Evolutionary conservation across 2,797 vertebrate genomes (phyloP).

Genomic region (Mormyrus hasselquistii): DNA sequence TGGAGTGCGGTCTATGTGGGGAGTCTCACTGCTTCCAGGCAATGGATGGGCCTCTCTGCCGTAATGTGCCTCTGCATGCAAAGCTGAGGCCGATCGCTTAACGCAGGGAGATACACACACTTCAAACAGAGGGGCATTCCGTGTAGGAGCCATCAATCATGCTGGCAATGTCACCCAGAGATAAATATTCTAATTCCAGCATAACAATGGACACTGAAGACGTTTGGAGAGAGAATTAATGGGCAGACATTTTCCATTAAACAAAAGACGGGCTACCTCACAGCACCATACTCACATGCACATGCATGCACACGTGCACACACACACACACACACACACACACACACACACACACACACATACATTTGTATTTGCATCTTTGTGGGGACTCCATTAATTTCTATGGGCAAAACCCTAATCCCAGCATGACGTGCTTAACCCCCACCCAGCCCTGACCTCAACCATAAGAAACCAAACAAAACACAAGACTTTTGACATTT

Average conservation of each 20-base stretch:
- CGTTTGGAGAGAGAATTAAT: slow-evolving; percentile 64
- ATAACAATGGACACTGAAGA: slow-evolving; percentile 58
- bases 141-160: slow-evolving; percentile 42
- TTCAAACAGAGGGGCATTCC: slow-evolving; percentile 57
- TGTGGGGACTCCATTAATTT: neutral
- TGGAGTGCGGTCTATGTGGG: slow-evolving; percentile 5
- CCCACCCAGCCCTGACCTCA: neutral
- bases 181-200: slow-evolving; percentile 62
- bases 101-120: slow-evolving; percentile 67
- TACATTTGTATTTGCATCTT: neutral
- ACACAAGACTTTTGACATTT: neutral
- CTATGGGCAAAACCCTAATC: neutral
- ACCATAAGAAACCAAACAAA: neutral
- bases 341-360: slow-evolving; percentile 16
- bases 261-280: slow-evolving; percentile 21
- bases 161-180: slow-evolving; percentile 60
- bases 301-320: neutral
- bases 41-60: slow-evolving; percentile 52
- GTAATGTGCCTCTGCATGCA: slow-evolving; percentile 67
- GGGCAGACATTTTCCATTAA: slow-evolving; percentile 37
- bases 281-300: slow-evolving; percentile 22
- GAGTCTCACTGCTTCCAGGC: slow-evolving; percentile 17
- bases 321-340: slow-evolving; percentile 17
- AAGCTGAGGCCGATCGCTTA: slow-evolving; percentile 59
- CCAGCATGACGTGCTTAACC: neutral